A percentile compares a stretch with the other conserved stretches of the same genome.
These are phyloP conservation scores for Chromis chromis DNA, from an alignment of 2,797 vertebrate genomes.

Conservation along the genomic window DNA sequence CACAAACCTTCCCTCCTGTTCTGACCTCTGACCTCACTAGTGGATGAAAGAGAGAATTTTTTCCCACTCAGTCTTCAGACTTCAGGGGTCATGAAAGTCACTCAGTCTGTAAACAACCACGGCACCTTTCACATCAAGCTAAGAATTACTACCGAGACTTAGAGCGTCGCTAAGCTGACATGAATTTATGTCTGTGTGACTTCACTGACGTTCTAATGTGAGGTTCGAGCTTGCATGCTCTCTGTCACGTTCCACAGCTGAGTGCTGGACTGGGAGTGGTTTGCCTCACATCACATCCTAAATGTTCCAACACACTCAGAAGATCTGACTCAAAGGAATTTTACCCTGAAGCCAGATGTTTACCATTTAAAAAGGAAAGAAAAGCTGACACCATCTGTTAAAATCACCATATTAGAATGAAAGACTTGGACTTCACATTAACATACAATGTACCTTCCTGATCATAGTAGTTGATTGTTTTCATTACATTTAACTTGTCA, in stretches of 20 bases:
- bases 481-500: too few species aligned
- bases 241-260: constrained; percentile 59
- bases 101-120: constrained; percentile 1
- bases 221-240: constrained; percentile 32
- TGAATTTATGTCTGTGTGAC: constrained; percentile 41
- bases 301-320: neutral
- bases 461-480: too few species aligned
- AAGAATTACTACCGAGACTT: neutral
- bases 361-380: neutral
- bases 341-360: constrained; percentile 7
- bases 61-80: neutral
- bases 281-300: constrained; percentile 18
- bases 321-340: constrained; percentile 2
- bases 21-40: constrained; percentile 21
- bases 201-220: constrained; percentile 36
- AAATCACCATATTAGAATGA: neutral
- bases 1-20: too few species aligned
- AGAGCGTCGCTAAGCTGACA: constrained; percentile 9
- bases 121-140: neutral
- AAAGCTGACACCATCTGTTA: neutral
- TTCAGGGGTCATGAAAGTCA: neutral
- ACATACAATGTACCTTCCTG: neutral
- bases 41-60: neutral
- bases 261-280: constrained; percentile 5
- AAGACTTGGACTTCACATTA: neutral